Conservation (phyloP, 2,888 invertebrate species). For the Elysia crispata region DNA sequence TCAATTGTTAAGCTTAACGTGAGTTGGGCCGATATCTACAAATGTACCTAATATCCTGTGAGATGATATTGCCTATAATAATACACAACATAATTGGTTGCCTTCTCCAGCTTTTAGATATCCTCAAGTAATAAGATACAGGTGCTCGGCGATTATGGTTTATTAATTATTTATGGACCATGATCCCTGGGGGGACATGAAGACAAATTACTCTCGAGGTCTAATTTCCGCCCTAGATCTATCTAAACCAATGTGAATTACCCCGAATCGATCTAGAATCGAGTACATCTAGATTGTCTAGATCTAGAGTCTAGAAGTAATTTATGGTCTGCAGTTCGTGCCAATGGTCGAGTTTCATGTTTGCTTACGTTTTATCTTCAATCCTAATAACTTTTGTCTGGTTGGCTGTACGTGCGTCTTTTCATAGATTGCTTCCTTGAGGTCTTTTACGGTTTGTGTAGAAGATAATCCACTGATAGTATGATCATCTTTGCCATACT, state of each 20-base stretch:
- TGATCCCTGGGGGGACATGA: too few species aligned
- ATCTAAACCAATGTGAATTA: not conserved
- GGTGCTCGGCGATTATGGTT: too few species aligned
- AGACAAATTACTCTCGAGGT: too few species aligned
- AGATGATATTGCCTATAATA: not conserved
- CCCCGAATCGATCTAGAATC: not conserved
- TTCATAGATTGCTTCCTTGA: conserved; percentile 91
- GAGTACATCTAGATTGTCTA: not conserved
- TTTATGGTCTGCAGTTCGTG: too few species aligned
- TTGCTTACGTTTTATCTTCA: conserved; percentile 90
- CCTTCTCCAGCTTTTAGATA: too few species aligned
- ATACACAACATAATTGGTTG: too few species aligned
- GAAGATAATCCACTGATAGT: conserved; percentile 86
- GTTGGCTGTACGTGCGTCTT: conserved; percentile 94
- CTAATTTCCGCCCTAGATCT: not conserved
- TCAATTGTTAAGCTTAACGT: too few species aligned
- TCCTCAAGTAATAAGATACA: too few species aligned
- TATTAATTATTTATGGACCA: too few species aligned
- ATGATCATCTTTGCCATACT: conserved; percentile 96
- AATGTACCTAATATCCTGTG: too few species aligned
- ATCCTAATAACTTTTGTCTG: conserved; percentile 93
- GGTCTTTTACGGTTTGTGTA: conserved; percentile 86
- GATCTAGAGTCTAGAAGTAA: too few species aligned
- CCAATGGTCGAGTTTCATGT: not conserved
- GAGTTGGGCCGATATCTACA: too few species aligned